Conservation (phyloP, 2,797 vertebrate genomes). For the Emys orbicularis region DNA sequence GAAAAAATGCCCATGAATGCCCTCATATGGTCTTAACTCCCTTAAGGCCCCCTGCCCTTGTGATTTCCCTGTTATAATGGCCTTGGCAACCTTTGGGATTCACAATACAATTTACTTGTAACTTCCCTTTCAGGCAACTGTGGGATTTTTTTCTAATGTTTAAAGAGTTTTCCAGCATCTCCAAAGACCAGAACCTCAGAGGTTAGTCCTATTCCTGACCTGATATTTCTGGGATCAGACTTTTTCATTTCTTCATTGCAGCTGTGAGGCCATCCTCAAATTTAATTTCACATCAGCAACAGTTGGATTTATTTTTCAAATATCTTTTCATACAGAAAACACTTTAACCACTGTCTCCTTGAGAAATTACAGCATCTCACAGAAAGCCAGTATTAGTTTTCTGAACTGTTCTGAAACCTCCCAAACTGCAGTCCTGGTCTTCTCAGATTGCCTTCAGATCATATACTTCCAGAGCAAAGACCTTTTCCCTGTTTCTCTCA, state of each 20-base stretch:
- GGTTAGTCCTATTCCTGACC: not conserved
- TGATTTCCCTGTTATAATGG: not conserved
- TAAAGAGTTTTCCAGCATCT: not conserved
- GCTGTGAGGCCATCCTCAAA: rapidly evolving
- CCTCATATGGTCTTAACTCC: not conserved
- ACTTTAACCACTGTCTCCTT: not conserved
- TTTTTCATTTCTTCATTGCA: not conserved
- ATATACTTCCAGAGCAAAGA: not conserved
- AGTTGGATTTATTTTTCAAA: rapidly evolving
- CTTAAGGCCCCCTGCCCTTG: not conserved
- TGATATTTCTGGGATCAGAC: rapidly evolving
- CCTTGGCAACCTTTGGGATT: not conserved
- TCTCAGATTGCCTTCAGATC: not conserved
- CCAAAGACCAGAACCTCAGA: not conserved
- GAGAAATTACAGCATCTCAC: not conserved
- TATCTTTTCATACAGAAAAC: not conserved
- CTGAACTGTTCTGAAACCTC: not conserved
- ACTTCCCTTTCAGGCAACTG: not conserved
- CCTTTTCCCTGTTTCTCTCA: not conserved
- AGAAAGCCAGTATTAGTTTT: not conserved
- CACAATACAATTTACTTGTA: not conserved
- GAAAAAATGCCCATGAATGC: not conserved
- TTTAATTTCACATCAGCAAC: not conserved
- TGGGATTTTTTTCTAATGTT: not conserved
- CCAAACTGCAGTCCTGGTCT: rapidly evolving